Percentiles rank a stretch among this genome's conserved stretches.
phyloP scores from a whole-genome alignment of 2,888 invertebrate genomes.

The Pachycephus smyrnensis region DNA sequence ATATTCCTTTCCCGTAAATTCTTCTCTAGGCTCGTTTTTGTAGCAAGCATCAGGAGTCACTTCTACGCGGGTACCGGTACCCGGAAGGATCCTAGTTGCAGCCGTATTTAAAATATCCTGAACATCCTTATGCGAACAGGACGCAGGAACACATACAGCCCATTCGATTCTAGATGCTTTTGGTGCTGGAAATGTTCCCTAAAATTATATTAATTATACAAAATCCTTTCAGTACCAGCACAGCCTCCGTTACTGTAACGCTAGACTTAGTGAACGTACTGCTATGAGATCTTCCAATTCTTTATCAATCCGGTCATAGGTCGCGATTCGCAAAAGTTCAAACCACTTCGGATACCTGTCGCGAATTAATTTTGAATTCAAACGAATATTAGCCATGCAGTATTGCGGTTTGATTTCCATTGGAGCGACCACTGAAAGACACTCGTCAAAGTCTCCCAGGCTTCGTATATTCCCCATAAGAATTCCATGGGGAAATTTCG shows the following conservation, averaged over 20 bases:
- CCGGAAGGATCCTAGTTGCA: conserved; percentile 16
- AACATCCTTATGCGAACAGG: conserved; percentile 28
- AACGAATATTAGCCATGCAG: conserved; percentile 16
- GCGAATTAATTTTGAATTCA: conserved; percentile 10
- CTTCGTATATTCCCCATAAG: conserved; percentile 31
- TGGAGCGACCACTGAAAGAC: conserved; percentile 20
- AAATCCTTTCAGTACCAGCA: neutral
- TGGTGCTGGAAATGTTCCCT: conserved; percentile 19
- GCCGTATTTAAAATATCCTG: conserved; percentile 17
- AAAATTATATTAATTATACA: neutral
- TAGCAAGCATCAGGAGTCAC: conserved; percentile 24
- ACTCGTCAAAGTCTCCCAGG: conserved; percentile 33
- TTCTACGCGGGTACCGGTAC: conserved; percentile 13
- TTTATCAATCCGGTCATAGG: conserved; percentile 13
- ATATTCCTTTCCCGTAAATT: conserved; percentile 24
- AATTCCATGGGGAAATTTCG: conserved; percentile 29
- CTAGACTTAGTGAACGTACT: neutral
- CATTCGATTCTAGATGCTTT: conserved; percentile 20
- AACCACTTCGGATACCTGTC: conserved; percentile 10
- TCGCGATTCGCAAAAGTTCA: conserved; percentile 6
- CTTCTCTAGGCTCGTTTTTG: conserved; percentile 6
- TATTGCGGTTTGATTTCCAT: conserved; percentile 19
- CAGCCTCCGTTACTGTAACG: neutral
- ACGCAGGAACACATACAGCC: conserved; percentile 32
- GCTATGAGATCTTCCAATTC: conserved; percentile 13